Percentiles rank a stretch among this genome's conserved stretches.
Evolutionary conservation across 2,797 vertebrate species (phyloP).

Genomic region (Tokudaia muenninki): DNA sequence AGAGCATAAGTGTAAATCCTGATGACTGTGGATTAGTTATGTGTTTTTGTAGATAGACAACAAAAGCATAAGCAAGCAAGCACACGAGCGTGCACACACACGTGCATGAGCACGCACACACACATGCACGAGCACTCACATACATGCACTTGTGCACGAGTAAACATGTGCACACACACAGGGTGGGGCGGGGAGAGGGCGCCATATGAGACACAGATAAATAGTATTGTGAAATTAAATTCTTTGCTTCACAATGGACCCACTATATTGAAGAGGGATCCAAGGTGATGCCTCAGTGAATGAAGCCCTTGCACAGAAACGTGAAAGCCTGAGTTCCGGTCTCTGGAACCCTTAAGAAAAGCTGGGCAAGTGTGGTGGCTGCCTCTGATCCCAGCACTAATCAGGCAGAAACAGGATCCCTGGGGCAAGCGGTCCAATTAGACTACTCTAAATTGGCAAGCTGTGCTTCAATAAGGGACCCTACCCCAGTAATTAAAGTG

Average conservation of each 20-base stretch:
- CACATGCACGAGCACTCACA: neutral
- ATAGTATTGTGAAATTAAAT: neutral
- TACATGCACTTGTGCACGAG: neutral
- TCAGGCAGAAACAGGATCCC: neutral
- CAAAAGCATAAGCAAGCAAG: neutral
- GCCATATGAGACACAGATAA: neutral
- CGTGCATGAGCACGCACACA: neutral
- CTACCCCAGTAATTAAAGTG: neutral
- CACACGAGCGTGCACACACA: too few relatives aligned
- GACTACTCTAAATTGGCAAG: neutral
- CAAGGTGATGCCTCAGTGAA: neutral
- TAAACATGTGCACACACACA: too few relatives aligned
- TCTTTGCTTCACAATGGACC: neutral
- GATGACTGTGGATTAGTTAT: neutral
- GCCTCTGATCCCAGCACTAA: neutral
- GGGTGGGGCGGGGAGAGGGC: too few relatives aligned
- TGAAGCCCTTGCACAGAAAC: neutral
- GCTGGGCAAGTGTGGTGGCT: neutral
- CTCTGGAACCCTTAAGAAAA: neutral
- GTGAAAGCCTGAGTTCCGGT: too few relatives aligned
- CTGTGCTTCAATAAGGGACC: neutral
- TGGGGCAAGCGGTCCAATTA: neutral
- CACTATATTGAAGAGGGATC: neutral
- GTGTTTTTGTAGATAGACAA: neutral
- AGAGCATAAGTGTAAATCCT: neutral